A percentile compares a stretch with the other conserved stretches of the same genome.
Conservation (phyloP, 1,140 invertebrate species). For the Metaphire vulgaris region DNA sequence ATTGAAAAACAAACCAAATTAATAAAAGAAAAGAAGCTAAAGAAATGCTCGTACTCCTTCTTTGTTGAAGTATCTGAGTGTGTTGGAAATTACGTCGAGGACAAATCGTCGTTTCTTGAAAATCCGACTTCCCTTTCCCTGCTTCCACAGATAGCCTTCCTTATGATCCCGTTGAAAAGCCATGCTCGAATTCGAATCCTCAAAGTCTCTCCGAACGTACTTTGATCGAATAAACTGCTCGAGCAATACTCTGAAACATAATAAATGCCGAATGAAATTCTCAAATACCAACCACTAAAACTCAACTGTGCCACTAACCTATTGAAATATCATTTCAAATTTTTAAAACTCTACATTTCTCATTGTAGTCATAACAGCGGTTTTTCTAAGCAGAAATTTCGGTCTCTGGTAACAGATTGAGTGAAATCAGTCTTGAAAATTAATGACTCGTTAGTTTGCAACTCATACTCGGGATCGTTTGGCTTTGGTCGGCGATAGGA, state of each 20-base stretch:
- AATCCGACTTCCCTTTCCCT: constrained; percentile 74
- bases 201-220: constrained; percentile 81
- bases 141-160: constrained; percentile 80
- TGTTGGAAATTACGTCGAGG: constrained; percentile 69
- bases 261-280: too few species aligned
- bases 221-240: constrained; percentile 87
- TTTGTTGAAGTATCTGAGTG: constrained; percentile 75
- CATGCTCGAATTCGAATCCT: constrained; percentile 61
- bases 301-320: too few species aligned
- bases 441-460: too few species aligned
- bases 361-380: neutral
- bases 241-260: constrained; percentile 69
- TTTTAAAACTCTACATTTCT: neutral
- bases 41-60: constrained; percentile 54
- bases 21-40: too few species aligned
- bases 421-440: too few species aligned
- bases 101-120: constrained; percentile 78
- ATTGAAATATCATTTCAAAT: too few species aligned
- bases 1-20: too few species aligned
- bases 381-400: too few species aligned
- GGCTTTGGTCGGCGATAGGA: constrained; percentile 71
- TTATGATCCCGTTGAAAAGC: constrained; percentile 71
- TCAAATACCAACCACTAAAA: too few species aligned
- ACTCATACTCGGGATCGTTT: constrained; percentile 70
- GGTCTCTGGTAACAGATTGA: too few species aligned